Evolutionary conservation across 2,797 vertebrate species (phyloP).

Genomic region (Heterohyrax brucei): DNA sequence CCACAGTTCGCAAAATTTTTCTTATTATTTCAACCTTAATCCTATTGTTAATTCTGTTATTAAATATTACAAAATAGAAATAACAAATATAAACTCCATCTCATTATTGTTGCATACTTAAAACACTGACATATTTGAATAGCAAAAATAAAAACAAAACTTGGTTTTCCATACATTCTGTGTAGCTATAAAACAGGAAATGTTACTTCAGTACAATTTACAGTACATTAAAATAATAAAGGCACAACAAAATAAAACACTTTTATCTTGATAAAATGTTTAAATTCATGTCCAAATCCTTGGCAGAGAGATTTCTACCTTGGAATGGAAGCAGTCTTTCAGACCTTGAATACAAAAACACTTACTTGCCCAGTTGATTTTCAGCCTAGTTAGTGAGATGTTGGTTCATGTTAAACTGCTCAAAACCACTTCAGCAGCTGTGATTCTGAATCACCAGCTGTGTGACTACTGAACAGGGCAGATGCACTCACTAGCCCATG

Average conservation of each 20-base stretch:
- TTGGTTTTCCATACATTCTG: constrained; percentile 69
- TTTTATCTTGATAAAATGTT: constrained; percentile 73
- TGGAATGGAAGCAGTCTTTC: background rate
- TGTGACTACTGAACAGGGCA: background rate
- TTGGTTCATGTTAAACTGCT: background rate
- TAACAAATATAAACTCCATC: constrained; percentile 61
- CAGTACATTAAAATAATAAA: constrained; percentile 77
- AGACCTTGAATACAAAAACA: background rate
- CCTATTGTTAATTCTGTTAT: constrained; percentile 54
- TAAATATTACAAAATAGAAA: constrained; percentile 75
- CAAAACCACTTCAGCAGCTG: background rate
- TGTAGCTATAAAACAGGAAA: constrained; percentile 67
- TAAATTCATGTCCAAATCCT: constrained; percentile 56
- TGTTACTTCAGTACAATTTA: constrained; percentile 78
- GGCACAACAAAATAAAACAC: constrained; percentile 59
- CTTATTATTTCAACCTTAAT: constrained; percentile 52
- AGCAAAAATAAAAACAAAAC: constrained; percentile 59
- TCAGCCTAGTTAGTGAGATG: background rate
- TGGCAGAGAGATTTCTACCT: background rate
- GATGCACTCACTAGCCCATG: background rate
- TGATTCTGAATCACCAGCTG: background rate
- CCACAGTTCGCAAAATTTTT: background rate
- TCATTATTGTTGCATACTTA: constrained; percentile 13
- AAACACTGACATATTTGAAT: constrained; percentile 59
- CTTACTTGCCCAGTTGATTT: background rate